Evolutionary conservation across 2,797 vertebrate genomes (phyloP), one percentile per base, ranked within the genome.

Genomic region (Rhodeus uyekii): DNA sequence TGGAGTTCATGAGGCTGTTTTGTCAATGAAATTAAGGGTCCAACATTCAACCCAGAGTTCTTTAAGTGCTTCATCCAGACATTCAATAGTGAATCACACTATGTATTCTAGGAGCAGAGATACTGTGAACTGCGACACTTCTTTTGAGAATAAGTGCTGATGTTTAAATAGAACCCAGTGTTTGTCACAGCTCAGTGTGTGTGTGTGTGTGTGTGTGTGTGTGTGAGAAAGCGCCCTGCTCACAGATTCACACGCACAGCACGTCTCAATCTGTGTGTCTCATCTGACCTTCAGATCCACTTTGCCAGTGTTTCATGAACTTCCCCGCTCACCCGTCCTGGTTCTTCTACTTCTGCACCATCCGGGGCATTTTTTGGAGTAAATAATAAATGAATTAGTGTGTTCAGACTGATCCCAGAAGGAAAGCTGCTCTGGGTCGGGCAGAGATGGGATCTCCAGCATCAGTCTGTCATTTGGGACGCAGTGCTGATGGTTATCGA

Each of bases 161-260:
- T 82, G 69, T 48, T 34, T 34, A 72, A 34, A 72, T 72, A 50
- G 44, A 50, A 46, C 3, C 22, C 65, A 0, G 22, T 34, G 75
- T 83, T n/a, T 68, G 53, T 88, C 88, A 78, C 85, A 83, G 83
- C 58, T 88, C 82, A 22, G 76, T 24, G 87, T 88, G 89, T 65
- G 71, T 60, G 90, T 91, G 89, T 90, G 12, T 3, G 42, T 42
- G 42, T 44, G 42, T 44, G 42, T 16, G 44, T 46, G 44, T 46
- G 44, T 46, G 44, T 46, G 44, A 5, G 14, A 46, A 82, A 85
- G 84, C 68, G 84, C 89, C 86, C 84, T 88, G 93, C 86, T 92
- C 93, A 93, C 87, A 80, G 91, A 82, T 71, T 85, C 87, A 76
- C 61, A 84, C n/a, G 53, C 83, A 39, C 88, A 80, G 88, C 86